A percentile compares a stretch with the other conserved stretches of the same genome.
Evolutionary conservation across 2,888 invertebrate genomes (phyloP).

Genomic region (Synanthedon tipuliformis): DNA sequence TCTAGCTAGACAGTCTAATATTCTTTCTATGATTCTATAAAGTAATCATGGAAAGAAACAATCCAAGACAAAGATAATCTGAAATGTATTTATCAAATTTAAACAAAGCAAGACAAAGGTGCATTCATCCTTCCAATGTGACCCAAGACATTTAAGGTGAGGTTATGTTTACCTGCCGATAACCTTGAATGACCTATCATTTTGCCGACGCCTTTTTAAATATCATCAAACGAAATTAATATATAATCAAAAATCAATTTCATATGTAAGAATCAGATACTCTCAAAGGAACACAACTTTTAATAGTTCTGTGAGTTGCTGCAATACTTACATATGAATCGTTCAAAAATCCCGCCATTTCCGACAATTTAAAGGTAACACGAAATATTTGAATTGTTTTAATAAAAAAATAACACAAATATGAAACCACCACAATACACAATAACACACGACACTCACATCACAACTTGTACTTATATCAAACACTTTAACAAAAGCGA

Average conservation of each 20-base stretch:
- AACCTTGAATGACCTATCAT: slow-evolving; percentile 67
- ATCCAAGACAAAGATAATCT: too few relatives aligned
- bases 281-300: neutral
- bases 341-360: slow-evolving; percentile 45
- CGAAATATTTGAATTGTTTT: neutral
- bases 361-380: slow-evolving; percentile 3
- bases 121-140: slow-evolving; percentile 31
- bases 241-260: neutral
- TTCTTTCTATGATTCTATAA: too few relatives aligned
- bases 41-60: too few relatives aligned
- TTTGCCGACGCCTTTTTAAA: slow-evolving; percentile 6
- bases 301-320: neutral
- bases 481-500: slow-evolving; percentile 52
- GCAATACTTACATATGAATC: slow-evolving; percentile 10
- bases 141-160: slow-evolving; percentile 38
- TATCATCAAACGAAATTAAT: slow-evolving; percentile 2
- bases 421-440: slow-evolving; percentile 1
- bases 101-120: too few relatives aligned
- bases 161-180: slow-evolving; percentile 58
- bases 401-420: neutral
- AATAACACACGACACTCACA: neutral
- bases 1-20: too few relatives aligned
- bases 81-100: too few relatives aligned
- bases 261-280: too few relatives aligned
- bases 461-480: neutral